Conservation (phyloP, 30 jellyfish, hydroid and myxozoan genomes). For the Euphysa ruthae region DNA sequence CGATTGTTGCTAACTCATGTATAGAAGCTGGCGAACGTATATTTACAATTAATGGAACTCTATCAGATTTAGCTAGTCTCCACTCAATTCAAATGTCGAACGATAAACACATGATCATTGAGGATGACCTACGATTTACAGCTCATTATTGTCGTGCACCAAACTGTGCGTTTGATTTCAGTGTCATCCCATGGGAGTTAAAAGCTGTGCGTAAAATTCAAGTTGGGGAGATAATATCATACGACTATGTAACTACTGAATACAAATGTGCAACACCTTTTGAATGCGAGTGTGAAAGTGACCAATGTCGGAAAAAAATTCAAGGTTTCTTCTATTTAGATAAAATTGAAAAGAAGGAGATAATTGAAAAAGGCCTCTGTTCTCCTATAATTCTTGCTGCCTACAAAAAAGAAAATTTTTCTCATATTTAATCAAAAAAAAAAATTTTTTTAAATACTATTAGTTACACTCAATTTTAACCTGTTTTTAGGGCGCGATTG, state of each 20-base stretch:
- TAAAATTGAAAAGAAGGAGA: neutral
- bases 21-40: conserved; percentile 8
- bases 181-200: conserved; percentile 4
- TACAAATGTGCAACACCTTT: neutral
- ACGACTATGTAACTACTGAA: conserved; percentile 26
- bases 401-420: too few species aligned
- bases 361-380: neutral
- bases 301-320: neutral
- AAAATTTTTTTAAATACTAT: too few species aligned
- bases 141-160: conserved; percentile 14
- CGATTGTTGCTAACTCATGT: conserved; percentile 1
- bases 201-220: conserved; percentile 11
- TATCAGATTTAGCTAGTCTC: neutral
- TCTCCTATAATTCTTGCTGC: too few species aligned
- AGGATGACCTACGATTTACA: neutral
- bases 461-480: too few species aligned
- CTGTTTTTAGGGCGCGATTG: too few species aligned
- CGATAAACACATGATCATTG: conserved; percentile 2
- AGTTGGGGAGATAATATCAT: neutral
- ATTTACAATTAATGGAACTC: neutral
- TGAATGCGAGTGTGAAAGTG: conserved; percentile 21
- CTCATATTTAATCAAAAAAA: too few species aligned
- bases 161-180: conserved; percentile 27
- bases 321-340: neutral
- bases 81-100: conserved; percentile 13